These are phyloP conservation scores for Bombus huntii DNA, from an alignment of 1,140 invertebrate genomes.

Conservation along the genomic window DNA sequence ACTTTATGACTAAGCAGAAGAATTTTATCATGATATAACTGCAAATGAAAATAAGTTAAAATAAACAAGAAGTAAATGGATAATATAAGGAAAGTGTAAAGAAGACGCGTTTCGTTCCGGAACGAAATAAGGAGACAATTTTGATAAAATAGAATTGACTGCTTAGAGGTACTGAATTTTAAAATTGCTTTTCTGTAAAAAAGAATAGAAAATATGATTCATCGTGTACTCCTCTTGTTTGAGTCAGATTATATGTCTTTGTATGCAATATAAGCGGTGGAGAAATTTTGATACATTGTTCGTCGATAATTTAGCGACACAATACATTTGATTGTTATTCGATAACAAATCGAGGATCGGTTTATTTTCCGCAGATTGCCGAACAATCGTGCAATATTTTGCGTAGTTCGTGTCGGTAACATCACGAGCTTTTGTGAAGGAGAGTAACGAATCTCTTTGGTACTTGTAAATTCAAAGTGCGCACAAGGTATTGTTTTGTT, in stretches of 20 bases:
- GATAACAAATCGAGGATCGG: not conserved
- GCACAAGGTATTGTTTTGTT: not conserved
- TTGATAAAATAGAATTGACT: no score
- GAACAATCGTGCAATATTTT: constrained; percentile 1
- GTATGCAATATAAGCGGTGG: not conserved
- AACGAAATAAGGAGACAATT: not conserved
- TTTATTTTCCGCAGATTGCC: not conserved
- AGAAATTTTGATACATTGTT: constrained; percentile 7
- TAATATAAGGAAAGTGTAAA: not conserved
- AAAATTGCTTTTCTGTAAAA: not conserved
- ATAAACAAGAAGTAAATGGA: not conserved
- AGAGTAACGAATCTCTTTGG: not conserved
- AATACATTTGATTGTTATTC: not conserved
- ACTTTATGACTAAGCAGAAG: no score
- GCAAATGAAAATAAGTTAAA: not conserved
- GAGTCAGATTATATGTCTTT: not conserved
- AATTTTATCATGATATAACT: not conserved
- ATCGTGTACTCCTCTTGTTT: no score
- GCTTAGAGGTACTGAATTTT: no score
- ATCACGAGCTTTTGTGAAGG: not conserved
- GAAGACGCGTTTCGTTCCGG: not conserved
- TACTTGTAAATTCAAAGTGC: not conserved
- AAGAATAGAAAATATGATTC: not conserved
- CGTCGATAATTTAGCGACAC: not conserved
- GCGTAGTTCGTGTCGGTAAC: not conserved